phyloP scores from a whole-genome alignment of 2,797 vertebrate genomes.

The Hemibagrus guttatus region DNA sequence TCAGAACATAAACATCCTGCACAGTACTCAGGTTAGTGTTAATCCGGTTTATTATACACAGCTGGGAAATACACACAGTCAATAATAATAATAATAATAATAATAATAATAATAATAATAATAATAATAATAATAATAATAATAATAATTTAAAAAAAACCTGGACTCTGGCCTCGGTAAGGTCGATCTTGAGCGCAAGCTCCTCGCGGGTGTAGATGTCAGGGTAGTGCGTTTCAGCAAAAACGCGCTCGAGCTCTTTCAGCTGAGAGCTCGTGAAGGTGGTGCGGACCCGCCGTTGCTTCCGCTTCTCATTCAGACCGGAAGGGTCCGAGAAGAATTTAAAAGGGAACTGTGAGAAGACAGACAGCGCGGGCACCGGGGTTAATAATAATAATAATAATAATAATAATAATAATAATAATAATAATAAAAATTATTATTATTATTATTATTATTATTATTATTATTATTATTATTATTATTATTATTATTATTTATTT shows the following conservation, averaged over 20 bases:
- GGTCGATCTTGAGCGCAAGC: constrained; percentile 94
- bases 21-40: background rate
- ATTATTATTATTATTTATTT: no score
- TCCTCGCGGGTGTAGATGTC: constrained; percentile 98
- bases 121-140: constrained; percentile 4
- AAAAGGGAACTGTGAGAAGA: constrained; percentile 80
- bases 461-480: no score
- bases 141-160: constrained; percentile 72
- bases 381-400: background rate
- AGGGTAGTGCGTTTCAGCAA: constrained; percentile 94
- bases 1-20: background rate
- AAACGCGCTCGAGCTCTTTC: constrained; percentile 94
- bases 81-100: background rate
- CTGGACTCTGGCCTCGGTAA: constrained; percentile 95
- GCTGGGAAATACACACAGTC: background rate
- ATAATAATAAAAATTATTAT: background rate
- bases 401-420: background rate
- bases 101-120: background rate
- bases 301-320: constrained; percentile 93
- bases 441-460: background rate
- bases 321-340: constrained; percentile 97
- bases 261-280: constrained; percentile 97
- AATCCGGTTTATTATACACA: background rate
- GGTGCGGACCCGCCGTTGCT: constrained; percentile 93
- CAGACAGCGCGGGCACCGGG: background rate